phyloP scores from a whole-genome alignment of 37 sponge, comb jelly and placozoan species.

The Axinella damicornis region DNA sequence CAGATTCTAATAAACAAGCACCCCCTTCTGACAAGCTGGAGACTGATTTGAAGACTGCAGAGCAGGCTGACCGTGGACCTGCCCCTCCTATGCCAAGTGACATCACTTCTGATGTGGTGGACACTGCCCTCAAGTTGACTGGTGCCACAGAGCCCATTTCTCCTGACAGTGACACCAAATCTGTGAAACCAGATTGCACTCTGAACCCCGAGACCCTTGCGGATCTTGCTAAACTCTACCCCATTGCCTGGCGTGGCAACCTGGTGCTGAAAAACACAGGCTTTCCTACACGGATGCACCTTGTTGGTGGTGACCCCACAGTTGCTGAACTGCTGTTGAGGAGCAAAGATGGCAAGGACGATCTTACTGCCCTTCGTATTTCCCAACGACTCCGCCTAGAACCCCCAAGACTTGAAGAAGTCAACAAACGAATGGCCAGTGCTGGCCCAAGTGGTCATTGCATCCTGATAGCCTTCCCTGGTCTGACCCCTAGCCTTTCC shows the following conservation, averaged over 20 bases:
- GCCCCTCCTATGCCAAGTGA: slow-evolving; percentile 1
- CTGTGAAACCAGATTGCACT: slow-evolving; percentile 34
- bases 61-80: not conserved
- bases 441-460: slow-evolving; percentile 93
- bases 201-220: slow-evolving; percentile 61
- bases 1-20: not conserved
- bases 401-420: slow-evolving; percentile 92
- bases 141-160: slow-evolving; percentile 61
- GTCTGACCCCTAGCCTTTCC: slow-evolving; percentile 51
- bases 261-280: slow-evolving; percentile 93
- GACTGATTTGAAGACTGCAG: not conserved
- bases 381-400: slow-evolving; percentile 96
- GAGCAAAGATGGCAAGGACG: slow-evolving; percentile 64
- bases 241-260: slow-evolving; percentile 92
- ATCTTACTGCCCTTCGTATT: slow-evolving; percentile 59
- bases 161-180: slow-evolving; percentile 27
- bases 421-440: slow-evolving; percentile 84
- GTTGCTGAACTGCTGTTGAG: slow-evolving; percentile 75
- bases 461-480: slow-evolving; percentile 87
- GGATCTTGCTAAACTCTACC: slow-evolving; percentile 86
- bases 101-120: slow-evolving; percentile 24
- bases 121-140: slow-evolving; percentile 68
- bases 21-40: not conserved
- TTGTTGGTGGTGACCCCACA: slow-evolving; percentile 90
- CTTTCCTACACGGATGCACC: slow-evolving; percentile 90